A percentile compares a stretch with the other conserved stretches of the same genome.
phyloP scores from a whole-genome alignment of 2,888 invertebrate species.

The Pachydiplax longipennis region DNA sequence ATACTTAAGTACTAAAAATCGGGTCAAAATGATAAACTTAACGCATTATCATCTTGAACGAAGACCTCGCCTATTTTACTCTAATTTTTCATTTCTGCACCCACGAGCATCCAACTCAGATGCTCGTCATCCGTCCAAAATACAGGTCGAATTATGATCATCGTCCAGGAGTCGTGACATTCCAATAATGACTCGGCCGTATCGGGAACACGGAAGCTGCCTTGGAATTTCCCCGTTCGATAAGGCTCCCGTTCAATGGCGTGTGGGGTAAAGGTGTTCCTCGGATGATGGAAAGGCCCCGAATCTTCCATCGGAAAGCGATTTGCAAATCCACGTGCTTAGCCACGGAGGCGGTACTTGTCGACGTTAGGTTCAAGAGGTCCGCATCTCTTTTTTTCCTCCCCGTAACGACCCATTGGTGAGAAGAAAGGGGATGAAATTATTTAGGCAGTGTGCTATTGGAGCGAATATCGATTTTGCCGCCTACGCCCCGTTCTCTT shows the following conservation, averaged over 20 bases:
- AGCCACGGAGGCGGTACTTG: not conserved
- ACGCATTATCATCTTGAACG: no score
- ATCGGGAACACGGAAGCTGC: not conserved
- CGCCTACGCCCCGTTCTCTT: not conserved
- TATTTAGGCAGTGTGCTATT: conserved; percentile 3
- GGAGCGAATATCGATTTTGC: conserved; percentile 29
- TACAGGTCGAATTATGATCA: not conserved
- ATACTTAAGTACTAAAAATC: no score
- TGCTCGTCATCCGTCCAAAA: not conserved
- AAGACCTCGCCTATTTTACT: no score
- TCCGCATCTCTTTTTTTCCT: not conserved
- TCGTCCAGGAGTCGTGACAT: not conserved
- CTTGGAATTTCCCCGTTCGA: conserved; percentile 25
- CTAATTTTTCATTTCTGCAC: no score
- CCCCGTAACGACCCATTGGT: not conserved
- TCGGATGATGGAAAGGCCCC: not conserved
- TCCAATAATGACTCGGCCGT: not conserved
- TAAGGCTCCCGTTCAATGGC: not conserved
- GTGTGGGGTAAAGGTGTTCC: not conserved
- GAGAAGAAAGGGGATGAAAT: not conserved
- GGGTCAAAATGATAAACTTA: no score
- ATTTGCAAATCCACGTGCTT: conserved; percentile 27
- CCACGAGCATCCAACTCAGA: no score
- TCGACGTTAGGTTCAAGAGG: not conserved
- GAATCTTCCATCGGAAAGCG: conserved; percentile 29